Conservation (phyloP, 2,797 vertebrate species). For the Gadopsis bispinosus region DNA sequence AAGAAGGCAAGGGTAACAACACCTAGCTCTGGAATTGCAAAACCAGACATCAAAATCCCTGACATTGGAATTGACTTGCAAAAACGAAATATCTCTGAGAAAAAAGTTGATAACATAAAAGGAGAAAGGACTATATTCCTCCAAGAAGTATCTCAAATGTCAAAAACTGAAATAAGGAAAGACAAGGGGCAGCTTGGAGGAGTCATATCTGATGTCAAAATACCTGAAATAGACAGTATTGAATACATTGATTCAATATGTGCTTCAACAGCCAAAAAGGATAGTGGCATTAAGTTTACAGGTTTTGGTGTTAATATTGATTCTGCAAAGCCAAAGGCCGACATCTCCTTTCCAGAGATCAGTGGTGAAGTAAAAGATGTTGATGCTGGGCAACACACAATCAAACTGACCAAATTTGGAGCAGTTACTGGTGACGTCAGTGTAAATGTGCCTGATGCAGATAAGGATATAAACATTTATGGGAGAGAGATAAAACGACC, state of each 20-base stretch:
- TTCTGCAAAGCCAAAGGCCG: fast-evolving
- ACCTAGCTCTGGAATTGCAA: conserved; percentile 66
- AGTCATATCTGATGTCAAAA: conserved; percentile 49
- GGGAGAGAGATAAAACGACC: conserved; percentile 36
- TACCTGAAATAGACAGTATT: conserved; percentile 46
- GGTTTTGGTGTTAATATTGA: conserved; percentile 36
- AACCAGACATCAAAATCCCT: conserved; percentile 73
- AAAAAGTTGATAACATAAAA: conserved; percentile 52
- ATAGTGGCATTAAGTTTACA: not conserved
- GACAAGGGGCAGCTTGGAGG: conserved; percentile 21
- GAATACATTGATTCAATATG: conserved; percentile 63
- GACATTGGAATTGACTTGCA: conserved; percentile 71
- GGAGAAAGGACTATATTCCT: conserved; percentile 43
- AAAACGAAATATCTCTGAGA: conserved; percentile 49
- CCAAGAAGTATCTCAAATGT: conserved; percentile 40
- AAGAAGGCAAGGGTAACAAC: conserved; percentile 67
- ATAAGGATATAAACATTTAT: conserved; percentile 43
- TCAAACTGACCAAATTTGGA: conserved; percentile 49
- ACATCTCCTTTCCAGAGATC: conserved; percentile 4
- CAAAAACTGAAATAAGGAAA: conserved; percentile 40
- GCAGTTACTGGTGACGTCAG: conserved; percentile 27
- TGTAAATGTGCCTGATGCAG: conserved; percentile 32
- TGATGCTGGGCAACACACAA: conserved; percentile 32
- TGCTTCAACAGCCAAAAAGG: conserved; percentile 34
- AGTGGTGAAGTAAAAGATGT: conserved; percentile 4